Evolutionary conservation across 2,888 invertebrate species (phyloP).

Genomic region (Hemaris fuciformis): DNA sequence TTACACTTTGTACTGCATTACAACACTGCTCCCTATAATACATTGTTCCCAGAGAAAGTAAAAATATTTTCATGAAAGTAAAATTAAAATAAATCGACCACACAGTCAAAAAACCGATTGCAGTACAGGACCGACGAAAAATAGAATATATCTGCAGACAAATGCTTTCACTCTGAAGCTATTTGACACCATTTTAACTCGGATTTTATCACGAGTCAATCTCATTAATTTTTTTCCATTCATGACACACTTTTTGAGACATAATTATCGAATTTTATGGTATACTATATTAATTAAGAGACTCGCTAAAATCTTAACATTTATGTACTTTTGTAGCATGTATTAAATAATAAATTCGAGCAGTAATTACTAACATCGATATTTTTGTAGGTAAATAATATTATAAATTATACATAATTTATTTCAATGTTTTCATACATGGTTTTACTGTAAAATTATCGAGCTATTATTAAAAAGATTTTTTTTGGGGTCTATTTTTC

Average conservation of each 20-base stretch:
- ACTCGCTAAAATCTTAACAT: constrained; percentile 2
- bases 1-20: too few species aligned
- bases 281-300: neutral
- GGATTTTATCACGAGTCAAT: neutral
- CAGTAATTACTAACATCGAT: neutral
- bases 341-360: constrained; percentile 18
- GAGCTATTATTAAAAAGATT: neutral
- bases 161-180: neutral
- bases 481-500: neutral
- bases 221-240: constrained; percentile 1
- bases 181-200: neutral
- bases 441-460: neutral
- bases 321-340: constrained; percentile 24
- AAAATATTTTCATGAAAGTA: too few species aligned
- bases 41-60: too few species aligned
- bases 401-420: neutral
- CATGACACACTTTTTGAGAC: constrained; percentile 1
- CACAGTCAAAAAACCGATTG: too few species aligned
- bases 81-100: too few species aligned
- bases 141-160: neutral
- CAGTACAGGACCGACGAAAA: too few species aligned
- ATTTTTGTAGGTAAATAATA: constrained; percentile 1
- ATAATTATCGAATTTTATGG: neutral
- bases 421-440: neutral
- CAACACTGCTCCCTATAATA: too few species aligned